Base-by-base conservation (phyloP, 1,140 invertebrate genomes). In the Steinernema khuongi region DNA sequence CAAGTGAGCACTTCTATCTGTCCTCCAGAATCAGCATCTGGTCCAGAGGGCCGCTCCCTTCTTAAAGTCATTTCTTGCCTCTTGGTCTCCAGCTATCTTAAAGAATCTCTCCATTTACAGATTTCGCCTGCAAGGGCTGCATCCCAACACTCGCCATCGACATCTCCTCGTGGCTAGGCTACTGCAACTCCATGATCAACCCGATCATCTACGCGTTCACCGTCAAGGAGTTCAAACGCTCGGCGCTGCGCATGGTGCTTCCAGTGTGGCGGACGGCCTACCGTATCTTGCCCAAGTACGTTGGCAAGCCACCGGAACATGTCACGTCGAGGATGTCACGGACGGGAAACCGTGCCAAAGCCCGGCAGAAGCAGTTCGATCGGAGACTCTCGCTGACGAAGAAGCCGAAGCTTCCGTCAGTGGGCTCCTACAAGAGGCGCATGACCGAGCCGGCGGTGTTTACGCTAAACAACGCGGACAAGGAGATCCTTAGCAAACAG, bases 161-260 rank as follows among this genome's bases (percentile, higher is more conserved):
- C 67, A 78, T 85, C 19, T 81, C 83, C 26, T 84, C 82, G 0
- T 85, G 83, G 83, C 60, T 84, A n/a, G 83, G 81, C 26, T 85
- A 84, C 71, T 85, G 83, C 79, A 85, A 84, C 44, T 85, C 82
- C 26, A 85, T 84, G 83, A 69, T 84, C 31, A 85, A 84, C 72
- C 83, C 83, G 33, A 85, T 85, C 29, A 84, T 85, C 70, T 84
- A 84, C 69, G 85, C 83, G 14, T 85, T 84, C 71, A 84, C 83
- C n/a, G 82, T 84, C 2, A 85, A 84, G 69, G 82, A 85, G 69
- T 84, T 84, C 77, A 83, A 83, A 70, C 71, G 80, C 31, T 85
- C 83, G n/a, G 81, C 82, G 1, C 69, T 85, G 14, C 71, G 83
- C 26, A 71, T 82, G 17, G 71, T 85, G 0, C 36, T 83, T 14